Percentiles rank a stretch among this genome's conserved stretches.
Evolutionary conservation across 30 jellyfish, hydroid and myxozoan genomes (phyloP).

Genomic region (Cassiopea andromeda): DNA sequence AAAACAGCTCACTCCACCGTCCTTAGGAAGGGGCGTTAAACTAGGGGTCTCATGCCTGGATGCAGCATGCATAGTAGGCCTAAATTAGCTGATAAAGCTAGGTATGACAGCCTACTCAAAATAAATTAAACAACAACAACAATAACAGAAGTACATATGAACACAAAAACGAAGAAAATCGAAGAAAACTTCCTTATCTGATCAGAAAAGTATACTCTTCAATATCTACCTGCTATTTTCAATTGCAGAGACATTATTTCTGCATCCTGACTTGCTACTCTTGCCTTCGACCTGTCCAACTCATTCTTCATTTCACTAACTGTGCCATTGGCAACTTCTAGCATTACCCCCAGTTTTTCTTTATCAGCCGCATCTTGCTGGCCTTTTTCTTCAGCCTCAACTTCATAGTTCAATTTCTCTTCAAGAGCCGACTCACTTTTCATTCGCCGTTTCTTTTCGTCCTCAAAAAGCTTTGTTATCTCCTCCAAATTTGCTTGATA

Average conservation of each 20-base stretch:
- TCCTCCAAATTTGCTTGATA: constrained; percentile 77
- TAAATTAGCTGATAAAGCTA: no score
- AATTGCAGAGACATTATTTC: constrained; percentile 53
- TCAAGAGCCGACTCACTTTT: constrained; percentile 53
- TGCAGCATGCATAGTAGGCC: no score
- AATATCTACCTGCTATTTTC: constrained; percentile 45
- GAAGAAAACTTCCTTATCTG: neutral
- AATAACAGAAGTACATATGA: neutral
- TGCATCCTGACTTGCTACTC: constrained; percentile 48
- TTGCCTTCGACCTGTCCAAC: constrained; percentile 54
- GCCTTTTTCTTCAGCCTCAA: constrained; percentile 62
- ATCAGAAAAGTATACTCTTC: neutral
- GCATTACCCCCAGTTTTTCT: constrained; percentile 40
- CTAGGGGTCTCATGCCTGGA: no score
- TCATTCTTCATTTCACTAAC: constrained; percentile 13
- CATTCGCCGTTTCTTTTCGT: constrained; percentile 61
- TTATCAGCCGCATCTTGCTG: constrained; percentile 48
- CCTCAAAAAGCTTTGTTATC: constrained; percentile 60
- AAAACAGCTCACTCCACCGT: no score
- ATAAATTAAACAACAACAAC: no score
- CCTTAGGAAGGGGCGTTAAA: no score
- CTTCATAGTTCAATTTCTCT: constrained; percentile 17
- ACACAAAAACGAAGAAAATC: no score
- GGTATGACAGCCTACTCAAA: no score
- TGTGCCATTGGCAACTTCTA: constrained; percentile 22